phyloP scores from a whole-genome alignment of 2,113 vertebrate species.

The Myxocyprinus asiaticus region DNA sequence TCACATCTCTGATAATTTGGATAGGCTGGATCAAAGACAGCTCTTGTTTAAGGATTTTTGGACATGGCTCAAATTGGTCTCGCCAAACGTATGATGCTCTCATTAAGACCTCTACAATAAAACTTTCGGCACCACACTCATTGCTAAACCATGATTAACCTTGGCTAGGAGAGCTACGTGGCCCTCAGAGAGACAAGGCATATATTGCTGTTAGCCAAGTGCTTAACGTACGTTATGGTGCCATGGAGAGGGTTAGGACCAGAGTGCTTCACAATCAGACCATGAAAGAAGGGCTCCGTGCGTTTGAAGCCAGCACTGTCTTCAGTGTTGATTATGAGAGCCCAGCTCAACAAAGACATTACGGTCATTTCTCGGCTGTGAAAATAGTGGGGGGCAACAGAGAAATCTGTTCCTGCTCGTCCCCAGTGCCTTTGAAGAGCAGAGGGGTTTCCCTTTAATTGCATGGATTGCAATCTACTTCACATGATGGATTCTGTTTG shows the following conservation, averaged over 20 bases:
- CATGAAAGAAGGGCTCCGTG: constrained; percentile 12
- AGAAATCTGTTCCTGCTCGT: constrained; percentile 29
- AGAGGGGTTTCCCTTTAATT: constrained; percentile 52
- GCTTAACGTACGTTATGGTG: not conserved
- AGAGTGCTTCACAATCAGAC: constrained; percentile 18
- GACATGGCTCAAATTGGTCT: constrained; percentile 11
- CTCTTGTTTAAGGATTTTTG: constrained; percentile 17
- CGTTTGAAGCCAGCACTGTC: constrained; percentile 20
- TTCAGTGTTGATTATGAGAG: not conserved
- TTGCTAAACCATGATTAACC: constrained; percentile 39
- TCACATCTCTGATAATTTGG: not conserved
- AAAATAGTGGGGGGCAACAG: constrained; percentile 25
- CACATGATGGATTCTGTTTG: constrained; percentile 47
- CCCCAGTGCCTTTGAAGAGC: constrained; percentile 30
- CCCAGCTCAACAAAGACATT: not conserved
- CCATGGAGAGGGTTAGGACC: constrained; percentile 3
- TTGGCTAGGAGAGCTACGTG: constrained; percentile 7
- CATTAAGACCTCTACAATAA: constrained; percentile 26
- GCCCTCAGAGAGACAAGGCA: not conserved
- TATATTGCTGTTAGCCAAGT: constrained; percentile 21
- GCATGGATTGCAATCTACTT: constrained; percentile 39
- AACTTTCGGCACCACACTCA: constrained; percentile 7
- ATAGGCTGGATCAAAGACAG: not conserved
- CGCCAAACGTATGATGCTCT: constrained; percentile 23
- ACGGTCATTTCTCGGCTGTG: constrained; percentile 18